Evolutionary conservation across 2,113 vertebrate species (phyloP).

Genomic region (Amblyornis subalaris): DNA sequence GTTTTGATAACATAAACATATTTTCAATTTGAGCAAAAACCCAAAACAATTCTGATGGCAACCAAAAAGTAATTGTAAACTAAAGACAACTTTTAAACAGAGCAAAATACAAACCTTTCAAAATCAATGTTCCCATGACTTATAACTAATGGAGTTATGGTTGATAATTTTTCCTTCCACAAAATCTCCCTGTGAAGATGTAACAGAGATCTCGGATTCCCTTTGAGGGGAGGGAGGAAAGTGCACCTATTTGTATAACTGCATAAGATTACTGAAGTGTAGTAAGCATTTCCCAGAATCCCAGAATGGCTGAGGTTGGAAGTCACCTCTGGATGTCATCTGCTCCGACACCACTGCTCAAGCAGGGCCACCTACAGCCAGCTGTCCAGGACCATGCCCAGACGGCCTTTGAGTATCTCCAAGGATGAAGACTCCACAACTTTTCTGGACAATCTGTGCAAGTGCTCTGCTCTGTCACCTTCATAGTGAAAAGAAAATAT

Average conservation of each 20-base stretch:
- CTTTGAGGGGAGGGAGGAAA: not conserved
- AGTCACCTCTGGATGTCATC: not conserved
- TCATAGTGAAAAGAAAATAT: not conserved
- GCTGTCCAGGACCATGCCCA: not conserved
- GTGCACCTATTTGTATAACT: not conserved
- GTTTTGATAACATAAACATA: constrained; percentile 3
- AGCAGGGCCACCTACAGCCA: not conserved
- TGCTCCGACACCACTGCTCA: not conserved
- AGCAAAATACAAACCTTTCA: not conserved
- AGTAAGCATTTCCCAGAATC: not conserved
- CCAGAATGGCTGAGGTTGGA: not conserved
- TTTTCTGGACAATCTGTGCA: not conserved
- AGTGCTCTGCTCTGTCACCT: not conserved
- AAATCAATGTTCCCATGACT: not conserved
- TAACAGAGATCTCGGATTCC: not conserved
- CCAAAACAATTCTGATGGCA: not conserved
- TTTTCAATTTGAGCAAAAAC: not conserved
- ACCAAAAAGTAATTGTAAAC: not conserved
- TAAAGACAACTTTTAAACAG: not conserved
- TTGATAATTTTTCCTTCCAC: not conserved
- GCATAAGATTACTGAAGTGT: not conserved
- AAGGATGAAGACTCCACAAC: not conserved
- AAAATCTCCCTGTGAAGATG: not conserved
- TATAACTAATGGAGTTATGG: not conserved
- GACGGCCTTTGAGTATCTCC: not conserved